Percentiles rank a stretch among this genome's conserved stretches.
Conservation (phyloP, 2,888 invertebrate species). For the Phalera bucephala region DNA sequence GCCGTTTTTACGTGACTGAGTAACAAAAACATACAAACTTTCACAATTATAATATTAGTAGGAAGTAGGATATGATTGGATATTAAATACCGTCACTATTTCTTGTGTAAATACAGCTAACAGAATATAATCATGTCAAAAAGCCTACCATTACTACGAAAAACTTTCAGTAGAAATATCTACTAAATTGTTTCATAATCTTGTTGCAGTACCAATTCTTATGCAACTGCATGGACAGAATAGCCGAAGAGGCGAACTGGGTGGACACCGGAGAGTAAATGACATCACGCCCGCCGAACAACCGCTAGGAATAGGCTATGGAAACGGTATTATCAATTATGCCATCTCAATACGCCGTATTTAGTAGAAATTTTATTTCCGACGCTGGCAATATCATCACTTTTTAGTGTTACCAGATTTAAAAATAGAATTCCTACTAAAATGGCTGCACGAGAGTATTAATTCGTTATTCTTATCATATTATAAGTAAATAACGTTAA, state of each 20-base stretch:
- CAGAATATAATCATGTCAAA: too few species aligned
- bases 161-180: neutral
- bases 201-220: constrained; percentile 91
- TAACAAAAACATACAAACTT: too few species aligned
- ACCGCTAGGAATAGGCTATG: constrained; percentile 24
- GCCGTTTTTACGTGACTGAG: too few species aligned
- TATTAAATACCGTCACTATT: too few species aligned
- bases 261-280: constrained; percentile 90
- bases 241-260: constrained; percentile 96
- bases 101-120: too few species aligned
- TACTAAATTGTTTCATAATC: constrained; percentile 1
- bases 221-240: constrained; percentile 97
- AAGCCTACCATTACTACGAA: too few species aligned
- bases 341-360: constrained; percentile 17
- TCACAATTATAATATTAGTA: too few species aligned
- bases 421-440: constrained; percentile 25
- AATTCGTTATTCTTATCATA: constrained; percentile 23
- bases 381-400: constrained; percentile 6
- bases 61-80: too few species aligned
- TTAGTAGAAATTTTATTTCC: constrained; percentile 24
- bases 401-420: constrained; percentile 8
- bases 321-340: constrained; percentile 28
- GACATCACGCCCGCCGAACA: constrained; percentile 1
- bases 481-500: constrained; percentile 22
- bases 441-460: constrained; percentile 23